Conservation (phyloP, 2,888 invertebrate genomes). For the Galeruca laticollis region DNA sequence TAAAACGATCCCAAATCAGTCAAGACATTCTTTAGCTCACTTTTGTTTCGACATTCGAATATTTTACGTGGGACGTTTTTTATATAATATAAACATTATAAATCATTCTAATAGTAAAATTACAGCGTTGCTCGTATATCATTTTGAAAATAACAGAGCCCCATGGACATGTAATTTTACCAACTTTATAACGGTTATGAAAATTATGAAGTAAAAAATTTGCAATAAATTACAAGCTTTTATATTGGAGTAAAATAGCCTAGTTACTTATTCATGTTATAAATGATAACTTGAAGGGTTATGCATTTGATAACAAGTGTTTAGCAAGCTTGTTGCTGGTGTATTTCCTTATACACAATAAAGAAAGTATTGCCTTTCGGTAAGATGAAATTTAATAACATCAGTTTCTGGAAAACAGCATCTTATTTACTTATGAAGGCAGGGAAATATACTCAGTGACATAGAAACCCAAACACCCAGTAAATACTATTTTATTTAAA, state of each 20-base stretch:
- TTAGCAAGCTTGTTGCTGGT: background rate
- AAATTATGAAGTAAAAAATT: slow-evolving; percentile 5
- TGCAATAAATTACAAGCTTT: background rate
- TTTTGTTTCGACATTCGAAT: no score
- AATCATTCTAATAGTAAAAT: slow-evolving; percentile 14
- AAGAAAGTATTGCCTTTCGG: background rate
- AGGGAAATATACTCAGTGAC: no score
- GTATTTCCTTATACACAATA: background rate
- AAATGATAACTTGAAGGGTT: background rate
- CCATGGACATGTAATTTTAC: slow-evolving; percentile 9
- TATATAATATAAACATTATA: slow-evolving; percentile 2
- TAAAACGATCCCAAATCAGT: no score
- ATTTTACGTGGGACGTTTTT: no score
- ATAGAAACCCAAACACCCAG: no score
- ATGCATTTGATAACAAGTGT: background rate
- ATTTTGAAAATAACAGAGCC: slow-evolving; percentile 25
- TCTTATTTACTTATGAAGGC: no score
- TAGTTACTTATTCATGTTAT: background rate
- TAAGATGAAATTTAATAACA: no score
- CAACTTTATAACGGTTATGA: slow-evolving; percentile 7
- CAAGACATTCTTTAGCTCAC: no score
- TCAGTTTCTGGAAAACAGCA: no score
- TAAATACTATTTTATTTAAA: no score
- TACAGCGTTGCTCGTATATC: slow-evolving; percentile 4
- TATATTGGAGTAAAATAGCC: background rate